Evolutionary conservation across 2,113 vertebrate species (phyloP), one percentile per base, ranked within the genome.

Genomic region (Jaculus jaculus): DNA sequence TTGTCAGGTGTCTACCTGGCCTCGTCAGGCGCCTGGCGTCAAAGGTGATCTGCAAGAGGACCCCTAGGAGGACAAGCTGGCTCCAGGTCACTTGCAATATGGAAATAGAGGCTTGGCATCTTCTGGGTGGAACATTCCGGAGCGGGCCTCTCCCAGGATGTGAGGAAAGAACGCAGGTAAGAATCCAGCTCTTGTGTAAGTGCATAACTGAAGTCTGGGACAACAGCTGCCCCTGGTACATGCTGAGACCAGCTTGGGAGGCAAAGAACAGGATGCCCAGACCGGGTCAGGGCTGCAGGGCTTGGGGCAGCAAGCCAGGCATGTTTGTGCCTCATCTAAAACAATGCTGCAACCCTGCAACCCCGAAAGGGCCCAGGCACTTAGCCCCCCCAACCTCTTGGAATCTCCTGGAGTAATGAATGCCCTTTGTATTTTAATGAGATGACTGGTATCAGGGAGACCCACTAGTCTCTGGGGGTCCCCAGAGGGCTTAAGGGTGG

Each of bases 121-220:
- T 87, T 79, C 85, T 79, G 86, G 90, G 82, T 81, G 81, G 78
- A 20, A 68, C 68, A n/a, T 61, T 95, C 78, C 37, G 3, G 72
- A 77, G 51, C 54, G 24, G 69, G 34, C 37, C 81, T 84, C 81
- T 95, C 90, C 92, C 72, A 47, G 39, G 77, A 78, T 0, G 0
- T 30, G 90, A 68, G 61, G 68, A 34, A 89, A 78, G 61, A 26
- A n/a, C 2, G 3, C 21, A 39, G 91, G 77, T 26, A 75, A 75
- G 72, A 81, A 80, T 47, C 51, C 2, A 4, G 11, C 4, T 78
- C 63, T 93, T 32, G 61, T 30, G 7, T 51, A 69, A 89, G 39
- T 51, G 39, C 0, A 0, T 47, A 73, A 79, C 60, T 84, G 74
- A 78, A 30, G 24, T 26, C 80, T 10, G 30, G 24, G 66, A 73